phyloP scores from a whole-genome alignment of 2,113 vertebrate genomes.

The Papio anubis region DNA sequence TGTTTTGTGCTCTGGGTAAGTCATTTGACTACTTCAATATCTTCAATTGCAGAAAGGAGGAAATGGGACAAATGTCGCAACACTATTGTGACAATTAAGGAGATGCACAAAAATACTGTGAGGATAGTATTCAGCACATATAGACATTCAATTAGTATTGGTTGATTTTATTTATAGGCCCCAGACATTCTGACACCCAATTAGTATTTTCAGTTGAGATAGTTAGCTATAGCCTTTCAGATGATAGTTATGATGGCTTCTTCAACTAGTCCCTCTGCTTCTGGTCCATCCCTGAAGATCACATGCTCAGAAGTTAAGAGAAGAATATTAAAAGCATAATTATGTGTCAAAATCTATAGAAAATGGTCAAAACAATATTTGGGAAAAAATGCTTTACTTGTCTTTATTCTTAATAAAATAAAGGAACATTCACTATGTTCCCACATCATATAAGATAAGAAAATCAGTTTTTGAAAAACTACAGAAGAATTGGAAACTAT shows the following conservation, averaged over 20 bases:
- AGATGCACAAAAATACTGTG: background rate
- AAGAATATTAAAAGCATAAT: background rate
- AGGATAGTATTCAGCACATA: background rate
- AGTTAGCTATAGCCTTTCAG: background rate
- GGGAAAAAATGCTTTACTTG: background rate
- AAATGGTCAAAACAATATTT: background rate
- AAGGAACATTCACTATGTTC: background rate
- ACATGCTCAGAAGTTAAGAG: background rate
- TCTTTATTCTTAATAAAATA: background rate
- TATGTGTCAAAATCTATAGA: background rate
- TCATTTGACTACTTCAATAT: background rate
- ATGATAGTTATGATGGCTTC: background rate
- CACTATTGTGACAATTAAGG: background rate
- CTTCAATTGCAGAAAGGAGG: background rate
- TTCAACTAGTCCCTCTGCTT: background rate
- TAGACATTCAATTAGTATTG: background rate
- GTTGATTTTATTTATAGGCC: background rate
- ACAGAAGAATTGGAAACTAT: background rate
- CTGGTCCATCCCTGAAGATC: background rate
- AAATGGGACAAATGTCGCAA: background rate
- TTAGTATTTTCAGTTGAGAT: background rate
- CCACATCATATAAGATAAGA: background rate
- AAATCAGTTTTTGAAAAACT: background rate
- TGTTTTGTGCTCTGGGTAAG: background rate
- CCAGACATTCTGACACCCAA: background rate